These are phyloP conservation scores for Zoanthus gigantus DNA, from an alignment of 92 coral and sea anemone genomes.

Conservation along the genomic window DNA sequence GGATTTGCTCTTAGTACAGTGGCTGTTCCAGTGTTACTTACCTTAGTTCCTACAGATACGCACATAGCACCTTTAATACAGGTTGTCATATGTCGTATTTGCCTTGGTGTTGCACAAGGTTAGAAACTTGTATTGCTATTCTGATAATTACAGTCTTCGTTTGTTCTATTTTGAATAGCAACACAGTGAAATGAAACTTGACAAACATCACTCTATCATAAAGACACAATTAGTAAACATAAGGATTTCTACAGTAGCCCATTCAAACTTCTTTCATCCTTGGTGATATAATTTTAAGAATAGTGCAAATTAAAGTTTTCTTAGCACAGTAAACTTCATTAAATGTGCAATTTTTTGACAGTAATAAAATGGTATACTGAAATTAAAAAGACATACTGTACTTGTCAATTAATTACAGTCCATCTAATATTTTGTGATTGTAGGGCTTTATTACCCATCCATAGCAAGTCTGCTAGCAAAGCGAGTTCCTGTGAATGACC, in stretches of 20 bases:
- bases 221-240: too few species aligned
- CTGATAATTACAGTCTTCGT: neutral
- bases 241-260: too few species aligned
- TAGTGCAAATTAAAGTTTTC: too few species aligned
- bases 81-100: conserved; percentile 60
- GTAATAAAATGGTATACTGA: too few species aligned
- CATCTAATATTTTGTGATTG: neutral
- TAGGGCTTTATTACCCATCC: conserved; percentile 71
- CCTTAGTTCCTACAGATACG: neutral
- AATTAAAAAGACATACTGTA: too few species aligned
- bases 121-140: conserved; percentile 5
- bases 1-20: conserved; percentile 71
- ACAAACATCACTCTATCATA: too few species aligned
- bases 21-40: conserved; percentile 54
- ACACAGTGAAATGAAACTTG: neutral
- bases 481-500: conserved; percentile 66
- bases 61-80: conserved; percentile 37
- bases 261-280: too few species aligned
- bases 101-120: conserved; percentile 71
- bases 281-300: too few species aligned
- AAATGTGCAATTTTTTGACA: too few species aligned
- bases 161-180: neutral
- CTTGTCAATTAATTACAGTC: too few species aligned
- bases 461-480: conserved; percentile 77
- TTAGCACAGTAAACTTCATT: too few species aligned